Evolutionary conservation across 2,797 vertebrate species (phyloP), one percentile per base, ranked within the genome.

Genomic region (Scolopax rusticola): DNA sequence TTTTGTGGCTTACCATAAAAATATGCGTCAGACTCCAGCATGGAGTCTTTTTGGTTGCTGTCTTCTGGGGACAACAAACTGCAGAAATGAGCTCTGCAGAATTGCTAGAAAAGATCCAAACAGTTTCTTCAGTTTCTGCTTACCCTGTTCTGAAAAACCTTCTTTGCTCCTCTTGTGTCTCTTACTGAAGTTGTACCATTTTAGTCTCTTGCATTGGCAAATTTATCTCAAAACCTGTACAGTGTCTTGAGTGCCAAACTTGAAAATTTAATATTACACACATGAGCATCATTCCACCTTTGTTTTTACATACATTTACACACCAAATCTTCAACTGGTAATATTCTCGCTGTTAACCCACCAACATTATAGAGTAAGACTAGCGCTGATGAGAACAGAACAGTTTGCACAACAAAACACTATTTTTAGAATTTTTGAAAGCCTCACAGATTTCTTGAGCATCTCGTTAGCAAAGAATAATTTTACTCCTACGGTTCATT

Each of bases 1-100:
- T 96, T 97, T 90, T 97, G 92, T 84, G 93, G 87, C 87, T 96
- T 97, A 70, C 94, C 87, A 95, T 95, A 96, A 97, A 97, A 98
- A 97, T 97, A 93, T 93, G 43, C 8, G 1, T 69, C 90, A 97
- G 85, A 93, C 57, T 94, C 93, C 65, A 93, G 85, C 64, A 93
- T 70, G 79, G 67, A 61, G 38, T 94, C 53, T 92, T 95, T 92
- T 84, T 92, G 57, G 19, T 70, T 82, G 27, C 45, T 33, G 3
- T 82, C 70, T 89, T 88, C 47, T 95, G 77, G 18, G 61, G 28
- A 67, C n/a, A 94, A 92, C 61, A 87, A 96, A 70, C 51, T 67
- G 74, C 32, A 63, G 79, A 83, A 87, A 61, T 75, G 41, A 65
- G 84, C 36, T 78, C 65, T 97, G 81, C 53, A 61, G 82, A 95